phyloP scores from a whole-genome alignment of 2,113 vertebrate species.

The Ia io region DNA sequence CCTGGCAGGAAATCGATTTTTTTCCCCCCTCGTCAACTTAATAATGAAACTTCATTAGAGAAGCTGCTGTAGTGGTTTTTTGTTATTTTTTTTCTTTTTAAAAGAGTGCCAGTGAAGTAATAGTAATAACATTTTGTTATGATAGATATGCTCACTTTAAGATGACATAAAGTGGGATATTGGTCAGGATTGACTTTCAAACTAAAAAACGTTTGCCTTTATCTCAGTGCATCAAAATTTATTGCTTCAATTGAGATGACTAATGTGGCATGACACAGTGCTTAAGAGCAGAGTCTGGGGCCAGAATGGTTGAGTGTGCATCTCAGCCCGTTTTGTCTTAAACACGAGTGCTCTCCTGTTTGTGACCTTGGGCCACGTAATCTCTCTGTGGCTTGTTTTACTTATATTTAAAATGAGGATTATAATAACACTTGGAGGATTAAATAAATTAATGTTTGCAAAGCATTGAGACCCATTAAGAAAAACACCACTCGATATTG shows the following conservation, averaged over 20 bases:
- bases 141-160: background rate
- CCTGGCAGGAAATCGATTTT: background rate
- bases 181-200: background rate
- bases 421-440: background rate
- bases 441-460: background rate
- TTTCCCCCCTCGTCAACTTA: background rate
- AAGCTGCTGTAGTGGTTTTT: background rate
- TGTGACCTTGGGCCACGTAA: background rate
- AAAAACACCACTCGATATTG: background rate
- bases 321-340: background rate
- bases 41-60: background rate
- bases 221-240: background rate
- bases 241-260: background rate
- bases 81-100: background rate
- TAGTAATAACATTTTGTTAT: background rate
- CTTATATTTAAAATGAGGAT: constrained; percentile 7
- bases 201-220: background rate
- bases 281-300: background rate
- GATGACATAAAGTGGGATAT: background rate
- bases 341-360: background rate
- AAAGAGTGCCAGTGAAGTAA: background rate
- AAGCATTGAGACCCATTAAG: background rate
- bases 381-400: background rate
- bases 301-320: background rate
- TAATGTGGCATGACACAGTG: background rate